Evolutionary conservation across 35 echinoderm and acorn worm species (phyloP).

Genomic region (Lytechinus variegatus): DNA sequence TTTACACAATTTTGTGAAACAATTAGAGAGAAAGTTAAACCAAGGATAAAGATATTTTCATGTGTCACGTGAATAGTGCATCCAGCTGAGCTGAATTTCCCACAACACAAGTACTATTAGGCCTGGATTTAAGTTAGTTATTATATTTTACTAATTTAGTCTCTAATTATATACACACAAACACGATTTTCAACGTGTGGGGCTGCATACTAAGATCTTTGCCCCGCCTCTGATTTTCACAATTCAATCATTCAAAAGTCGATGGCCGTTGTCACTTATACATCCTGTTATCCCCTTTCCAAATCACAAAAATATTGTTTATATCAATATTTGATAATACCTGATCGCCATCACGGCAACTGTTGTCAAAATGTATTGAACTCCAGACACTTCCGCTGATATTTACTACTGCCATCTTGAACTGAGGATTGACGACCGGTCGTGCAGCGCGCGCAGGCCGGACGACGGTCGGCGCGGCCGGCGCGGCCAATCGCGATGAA

Average conservation of each 20-base stretch:
- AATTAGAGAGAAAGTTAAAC: too few species aligned
- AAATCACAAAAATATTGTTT: background rate
- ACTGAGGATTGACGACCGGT: background rate
- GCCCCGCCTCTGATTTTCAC: background rate
- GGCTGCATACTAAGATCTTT: background rate
- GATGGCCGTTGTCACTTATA: background rate
- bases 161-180: background rate
- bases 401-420: conserved; percentile 49
- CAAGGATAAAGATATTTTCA: too few species aligned
- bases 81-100: too few species aligned
- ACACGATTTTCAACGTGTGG: conserved; percentile 13
- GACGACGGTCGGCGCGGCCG: too few species aligned
- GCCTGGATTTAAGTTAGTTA: too few species aligned
- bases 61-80: too few species aligned
- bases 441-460: too few species aligned
- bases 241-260: background rate
- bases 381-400: conserved; percentile 68
- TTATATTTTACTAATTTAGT: too few species aligned
- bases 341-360: conserved; percentile 63
- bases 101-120: too few species aligned
- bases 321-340: background rate
- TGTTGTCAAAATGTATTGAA: conserved; percentile 58
- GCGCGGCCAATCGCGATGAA: too few species aligned
- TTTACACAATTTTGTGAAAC: too few species aligned
- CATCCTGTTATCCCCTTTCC: background rate